Percentiles rank a stretch among this genome's conserved stretches.
phyloP scores from a whole-genome alignment of 64 coral and sea anemone genomes.

The Hydrozoanthus tunicans region DNA sequence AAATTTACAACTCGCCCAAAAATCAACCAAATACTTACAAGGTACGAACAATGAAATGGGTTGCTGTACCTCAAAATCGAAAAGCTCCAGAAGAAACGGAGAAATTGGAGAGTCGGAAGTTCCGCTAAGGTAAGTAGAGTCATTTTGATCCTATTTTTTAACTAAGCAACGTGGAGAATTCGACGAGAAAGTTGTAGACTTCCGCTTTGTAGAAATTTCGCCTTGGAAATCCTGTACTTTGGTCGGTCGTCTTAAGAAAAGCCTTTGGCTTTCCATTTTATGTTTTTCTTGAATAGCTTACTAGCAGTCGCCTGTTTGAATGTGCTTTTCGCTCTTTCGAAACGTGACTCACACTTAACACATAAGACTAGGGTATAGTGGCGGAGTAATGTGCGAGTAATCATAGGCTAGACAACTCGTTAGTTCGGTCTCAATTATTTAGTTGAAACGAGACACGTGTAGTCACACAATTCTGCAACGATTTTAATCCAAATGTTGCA shows the following conservation, averaged over 20 bases:
- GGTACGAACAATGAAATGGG: slow-evolving; percentile 53
- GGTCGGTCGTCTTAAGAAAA: no score
- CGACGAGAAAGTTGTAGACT: not conserved
- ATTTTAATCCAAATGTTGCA: not conserved
- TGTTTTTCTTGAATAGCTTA: no score
- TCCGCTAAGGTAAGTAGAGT: slow-evolving; percentile 33
- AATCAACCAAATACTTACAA: not conserved
- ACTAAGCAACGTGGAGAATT: not conserved
- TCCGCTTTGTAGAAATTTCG: slow-evolving; percentile 14
- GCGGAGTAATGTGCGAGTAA: not conserved
- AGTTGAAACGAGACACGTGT: no score
- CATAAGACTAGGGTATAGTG: no score
- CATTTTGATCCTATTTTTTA: not conserved
- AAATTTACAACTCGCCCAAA: not conserved
- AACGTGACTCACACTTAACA: no score
- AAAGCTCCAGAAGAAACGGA: slow-evolving; percentile 29
- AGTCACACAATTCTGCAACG: not conserved
- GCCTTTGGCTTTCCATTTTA: no score
- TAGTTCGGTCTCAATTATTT: not conserved
- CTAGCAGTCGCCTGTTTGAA: no score
- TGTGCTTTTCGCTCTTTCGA: no score
- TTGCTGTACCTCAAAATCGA: slow-evolving; percentile 43
- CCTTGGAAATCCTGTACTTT: not conserved
- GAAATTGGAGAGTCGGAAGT: not conserved
- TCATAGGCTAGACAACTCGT: not conserved